phyloP scores from a whole-genome alignment of 2,797 vertebrate species.

The Protonibea diacanthus region DNA sequence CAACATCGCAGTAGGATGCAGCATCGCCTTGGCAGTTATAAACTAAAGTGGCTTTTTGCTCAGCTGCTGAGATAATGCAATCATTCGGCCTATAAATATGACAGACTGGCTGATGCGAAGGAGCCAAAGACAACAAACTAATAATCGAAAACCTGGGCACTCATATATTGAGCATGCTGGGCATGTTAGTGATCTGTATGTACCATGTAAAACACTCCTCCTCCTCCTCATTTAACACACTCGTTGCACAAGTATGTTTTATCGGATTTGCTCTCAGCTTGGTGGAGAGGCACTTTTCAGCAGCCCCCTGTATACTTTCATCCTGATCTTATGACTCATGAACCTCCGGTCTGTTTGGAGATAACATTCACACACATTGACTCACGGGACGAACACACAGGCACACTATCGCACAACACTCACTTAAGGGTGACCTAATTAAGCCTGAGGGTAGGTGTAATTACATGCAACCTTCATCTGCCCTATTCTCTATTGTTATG shows the following conservation, averaged over 20 bases:
- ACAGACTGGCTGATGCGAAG: neutral
- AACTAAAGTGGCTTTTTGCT: conserved; percentile 25
- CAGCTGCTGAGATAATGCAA: conserved; percentile 33
- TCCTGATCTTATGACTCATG: conserved; percentile 58
- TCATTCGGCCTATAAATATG: conserved; percentile 17
- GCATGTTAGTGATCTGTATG: neutral
- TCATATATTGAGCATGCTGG: neutral
- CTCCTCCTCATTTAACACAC: conserved; percentile 3
- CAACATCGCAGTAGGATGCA: conserved; percentile 5
- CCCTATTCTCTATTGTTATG: conserved; percentile 75
- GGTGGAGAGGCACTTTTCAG: conserved; percentile 31
- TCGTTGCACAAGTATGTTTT: conserved; percentile 22
- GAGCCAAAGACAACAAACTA: conserved; percentile 6
- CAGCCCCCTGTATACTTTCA: conserved; percentile 44
- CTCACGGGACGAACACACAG: conserved; percentile 21
- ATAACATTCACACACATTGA: conserved; percentile 34
- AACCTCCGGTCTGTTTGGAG: conserved; percentile 52
- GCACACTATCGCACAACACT: conserved; percentile 60
- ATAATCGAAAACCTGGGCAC: conserved; percentile 10
- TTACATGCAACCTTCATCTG: conserved; percentile 81
- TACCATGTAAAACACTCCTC: neutral
- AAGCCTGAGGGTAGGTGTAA: conserved; percentile 78
- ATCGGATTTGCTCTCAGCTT: conserved; percentile 33
- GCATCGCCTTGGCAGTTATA: conserved; percentile 6
- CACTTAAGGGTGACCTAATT: conserved; percentile 81